Base-by-base conservation (phyloP, 1,140 invertebrate species). In the Lepidostoma basale region DNA sequence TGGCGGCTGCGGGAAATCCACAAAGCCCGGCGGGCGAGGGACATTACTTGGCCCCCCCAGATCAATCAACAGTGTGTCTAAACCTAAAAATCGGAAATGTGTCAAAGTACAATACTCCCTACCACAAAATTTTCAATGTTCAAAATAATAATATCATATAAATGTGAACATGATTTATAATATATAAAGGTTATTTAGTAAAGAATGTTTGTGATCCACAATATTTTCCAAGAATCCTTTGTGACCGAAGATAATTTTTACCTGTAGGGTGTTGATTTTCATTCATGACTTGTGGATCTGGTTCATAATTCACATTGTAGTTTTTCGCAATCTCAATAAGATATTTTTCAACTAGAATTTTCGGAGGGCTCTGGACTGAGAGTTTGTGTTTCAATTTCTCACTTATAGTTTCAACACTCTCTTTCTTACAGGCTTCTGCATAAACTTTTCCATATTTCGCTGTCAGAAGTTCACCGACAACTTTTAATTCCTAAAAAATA, bases 381-480 rank as follows among this genome's bases (percentile, higher is more conserved):
- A 99, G 85, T 84, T 99, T 99, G 75, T 98, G 94, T 79, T 97
- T 96, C 4, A 99, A 78, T 81, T 98, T 98, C 70, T 97, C 92
- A 75, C 94, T 98, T 18, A 96, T 90, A 26, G 80, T 83, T 9
- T 84, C 81, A 45, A 98, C 93, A 25, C 92, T 93, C 62, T 91
- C 88, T 69, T 90, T 90, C 62, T 91, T 85, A 62, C 94, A 96
- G 5, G 91, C 89, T 74, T 95, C 90, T 1, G 89, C 91, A 84
- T 96, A 99, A 65, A 93, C 90, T 76, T 94, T 95, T 0, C 98
- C 97, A 86, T 98, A 99, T 78, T 99, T 99, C 8, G 88, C 79
- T 20, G 90, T 88, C 36, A 99, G 84, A 56, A 98, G 89, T 73
- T 98, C 96, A 8, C 92, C 87, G 70, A 99, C 95, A 0, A 94